These are phyloP conservation scores for Andrena cerasifolii DNA, from an alignment of 1,140 invertebrate species.

Conservation along the genomic window DNA sequence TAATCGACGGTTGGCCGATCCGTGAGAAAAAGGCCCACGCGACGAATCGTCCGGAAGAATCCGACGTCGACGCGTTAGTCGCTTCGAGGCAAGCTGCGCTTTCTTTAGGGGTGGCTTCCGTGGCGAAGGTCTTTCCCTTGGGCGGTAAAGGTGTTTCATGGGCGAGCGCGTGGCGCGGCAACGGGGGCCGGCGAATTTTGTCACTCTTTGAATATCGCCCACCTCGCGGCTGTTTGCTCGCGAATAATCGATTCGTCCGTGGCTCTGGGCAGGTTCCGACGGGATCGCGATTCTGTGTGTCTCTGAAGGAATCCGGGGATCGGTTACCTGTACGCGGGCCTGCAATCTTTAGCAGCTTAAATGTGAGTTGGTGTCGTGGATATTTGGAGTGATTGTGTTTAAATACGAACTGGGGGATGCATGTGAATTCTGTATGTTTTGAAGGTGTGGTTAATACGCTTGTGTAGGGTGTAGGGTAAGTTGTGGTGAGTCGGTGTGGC, in stretches of 20 bases:
- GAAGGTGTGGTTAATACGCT: too few relatives aligned
- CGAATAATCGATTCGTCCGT: background rate
- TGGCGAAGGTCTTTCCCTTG: slow-evolving; percentile 1
- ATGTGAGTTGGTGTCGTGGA: background rate
- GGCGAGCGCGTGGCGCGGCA: background rate
- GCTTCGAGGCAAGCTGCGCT: background rate
- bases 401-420: background rate
- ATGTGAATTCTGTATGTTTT: too few relatives aligned
- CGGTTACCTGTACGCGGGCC: background rate
- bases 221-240: background rate
- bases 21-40: slow-evolving; percentile 47
- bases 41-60: slow-evolving; percentile 4
- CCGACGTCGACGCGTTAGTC: background rate
- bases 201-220: background rate
- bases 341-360: background rate
- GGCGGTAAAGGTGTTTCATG: background rate
- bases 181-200: background rate
- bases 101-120: background rate
- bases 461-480: too few relatives aligned
- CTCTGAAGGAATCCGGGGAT: background rate
- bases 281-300: background rate
- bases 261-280: background rate
- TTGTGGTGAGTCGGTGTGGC: too few relatives aligned
- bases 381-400: background rate
- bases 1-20: slow-evolving; percentile 53